Evolutionary conservation across 2,797 vertebrate genomes (phyloP).

Genomic region (Enoplosus armatus): DNA sequence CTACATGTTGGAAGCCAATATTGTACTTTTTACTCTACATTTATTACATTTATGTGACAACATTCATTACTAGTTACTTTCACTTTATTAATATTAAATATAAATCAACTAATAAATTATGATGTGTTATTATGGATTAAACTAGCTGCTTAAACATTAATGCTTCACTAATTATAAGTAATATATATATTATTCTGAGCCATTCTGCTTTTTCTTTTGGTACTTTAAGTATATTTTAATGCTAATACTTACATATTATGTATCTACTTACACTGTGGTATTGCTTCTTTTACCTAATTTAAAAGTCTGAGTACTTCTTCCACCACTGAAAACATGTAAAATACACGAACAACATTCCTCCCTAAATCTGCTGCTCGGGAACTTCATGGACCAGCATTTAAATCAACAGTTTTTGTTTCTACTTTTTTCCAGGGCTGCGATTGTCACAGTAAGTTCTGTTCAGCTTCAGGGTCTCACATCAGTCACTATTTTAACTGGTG

Average conservation of each 20-base stretch:
- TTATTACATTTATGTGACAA: background rate
- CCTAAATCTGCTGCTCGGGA: conserved; percentile 17
- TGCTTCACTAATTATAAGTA: background rate
- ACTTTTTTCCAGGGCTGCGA: conserved; percentile 43
- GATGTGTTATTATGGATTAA: background rate
- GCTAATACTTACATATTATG: background rate
- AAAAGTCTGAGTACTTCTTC: background rate
- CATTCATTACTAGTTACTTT: background rate
- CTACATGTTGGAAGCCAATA: background rate
- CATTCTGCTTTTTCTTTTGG: background rate
- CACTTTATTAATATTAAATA: background rate
- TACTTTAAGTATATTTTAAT: background rate
- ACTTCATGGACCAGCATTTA: conserved; percentile 13
- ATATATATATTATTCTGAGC: conserved; percentile 1
- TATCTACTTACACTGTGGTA: background rate
- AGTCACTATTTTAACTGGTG: conserved; percentile 14
- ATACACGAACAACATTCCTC: background rate
- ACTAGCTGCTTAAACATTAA: background rate
- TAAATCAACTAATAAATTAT: background rate
- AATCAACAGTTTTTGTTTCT: background rate
- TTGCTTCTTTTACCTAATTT: background rate
- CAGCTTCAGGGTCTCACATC: conserved; percentile 29
- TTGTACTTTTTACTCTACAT: background rate
- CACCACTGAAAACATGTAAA: background rate
- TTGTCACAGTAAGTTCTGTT: conserved; percentile 53